Evolutionary conservation across 2,797 vertebrate species (phyloP).

Genomic region (Ataeniobius toweri): DNA sequence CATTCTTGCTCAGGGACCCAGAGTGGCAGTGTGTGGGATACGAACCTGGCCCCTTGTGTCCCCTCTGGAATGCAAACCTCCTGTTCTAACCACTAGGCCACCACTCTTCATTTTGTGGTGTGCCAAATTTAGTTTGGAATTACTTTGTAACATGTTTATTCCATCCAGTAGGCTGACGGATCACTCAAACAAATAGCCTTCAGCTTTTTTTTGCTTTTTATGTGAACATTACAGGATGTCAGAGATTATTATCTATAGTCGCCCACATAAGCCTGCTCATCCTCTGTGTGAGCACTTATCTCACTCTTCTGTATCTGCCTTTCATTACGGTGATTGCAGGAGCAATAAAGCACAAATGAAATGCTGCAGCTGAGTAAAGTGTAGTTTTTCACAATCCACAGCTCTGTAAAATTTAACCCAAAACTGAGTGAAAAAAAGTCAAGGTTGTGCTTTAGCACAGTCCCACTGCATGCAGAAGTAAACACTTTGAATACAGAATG

Average conservation of each 20-base stretch:
- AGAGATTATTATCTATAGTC: background rate
- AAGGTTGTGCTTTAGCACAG: constrained; percentile 16
- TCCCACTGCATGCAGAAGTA: background rate
- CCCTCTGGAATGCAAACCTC: too few relatives aligned
- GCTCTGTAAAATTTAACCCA: constrained; percentile 23
- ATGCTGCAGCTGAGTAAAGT: constrained; percentile 49
- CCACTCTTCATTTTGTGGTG: background rate
- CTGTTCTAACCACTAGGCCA: too few relatives aligned
- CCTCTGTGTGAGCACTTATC: constrained; percentile 2
- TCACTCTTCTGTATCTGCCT: background rate
- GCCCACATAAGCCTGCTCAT: background rate
- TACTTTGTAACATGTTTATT: background rate
- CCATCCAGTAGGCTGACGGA: background rate
- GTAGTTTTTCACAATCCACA: constrained; percentile 33
- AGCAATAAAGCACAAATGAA: constrained; percentile 48
- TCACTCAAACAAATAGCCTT: background rate
- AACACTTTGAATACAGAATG: background rate
- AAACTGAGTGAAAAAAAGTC: constrained; percentile 15
- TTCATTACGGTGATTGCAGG: constrained; percentile 17
- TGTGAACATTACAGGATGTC: background rate
- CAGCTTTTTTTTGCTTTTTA: background rate
- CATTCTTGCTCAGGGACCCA: too few relatives aligned
- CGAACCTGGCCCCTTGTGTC: too few relatives aligned
- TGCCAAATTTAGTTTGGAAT: background rate
- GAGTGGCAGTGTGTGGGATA: too few relatives aligned